Conservation (phyloP, 2,797 vertebrate species). For the Eospalax fontanierii region DNA sequence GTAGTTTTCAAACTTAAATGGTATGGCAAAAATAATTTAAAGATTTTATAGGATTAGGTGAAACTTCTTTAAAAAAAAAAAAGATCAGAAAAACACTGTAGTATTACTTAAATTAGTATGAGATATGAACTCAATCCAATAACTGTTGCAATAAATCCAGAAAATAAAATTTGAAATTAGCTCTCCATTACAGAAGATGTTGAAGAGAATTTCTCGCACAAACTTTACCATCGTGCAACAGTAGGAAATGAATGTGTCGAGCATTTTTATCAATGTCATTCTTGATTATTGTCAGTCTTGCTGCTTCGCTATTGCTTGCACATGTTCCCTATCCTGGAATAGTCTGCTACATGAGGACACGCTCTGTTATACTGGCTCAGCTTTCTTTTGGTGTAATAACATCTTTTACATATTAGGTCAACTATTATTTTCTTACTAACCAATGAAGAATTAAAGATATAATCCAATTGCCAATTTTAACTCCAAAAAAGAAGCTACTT, state of each 20-base stretch:
- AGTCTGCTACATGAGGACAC: neutral
- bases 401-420: conserved; percentile 24
- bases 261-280: neutral
- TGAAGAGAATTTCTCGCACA: conserved; percentile 32
- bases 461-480: neutral
- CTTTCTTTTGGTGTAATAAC: neutral
- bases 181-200: conserved; percentile 20
- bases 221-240: neutral
- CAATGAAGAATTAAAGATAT: conserved; percentile 19
- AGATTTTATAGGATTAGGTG: conserved; percentile 8
- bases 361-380: too few relatives aligned
- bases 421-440: neutral
- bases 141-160: neutral
- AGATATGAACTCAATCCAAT: neutral
- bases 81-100: neutral
- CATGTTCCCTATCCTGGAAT: conserved; percentile 7
- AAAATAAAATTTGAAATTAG: conserved; percentile 52
- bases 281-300: neutral
- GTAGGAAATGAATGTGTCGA: neutral
- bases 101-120: conserved; percentile 23
- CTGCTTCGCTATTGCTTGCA: neutral
- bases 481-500: neutral
- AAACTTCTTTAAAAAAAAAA: neutral
- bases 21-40: neutral
- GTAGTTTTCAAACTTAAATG: neutral